Conservation (phyloP, 1,140 invertebrate genomes). For the Lordiphosa stackelbergi region DNA sequence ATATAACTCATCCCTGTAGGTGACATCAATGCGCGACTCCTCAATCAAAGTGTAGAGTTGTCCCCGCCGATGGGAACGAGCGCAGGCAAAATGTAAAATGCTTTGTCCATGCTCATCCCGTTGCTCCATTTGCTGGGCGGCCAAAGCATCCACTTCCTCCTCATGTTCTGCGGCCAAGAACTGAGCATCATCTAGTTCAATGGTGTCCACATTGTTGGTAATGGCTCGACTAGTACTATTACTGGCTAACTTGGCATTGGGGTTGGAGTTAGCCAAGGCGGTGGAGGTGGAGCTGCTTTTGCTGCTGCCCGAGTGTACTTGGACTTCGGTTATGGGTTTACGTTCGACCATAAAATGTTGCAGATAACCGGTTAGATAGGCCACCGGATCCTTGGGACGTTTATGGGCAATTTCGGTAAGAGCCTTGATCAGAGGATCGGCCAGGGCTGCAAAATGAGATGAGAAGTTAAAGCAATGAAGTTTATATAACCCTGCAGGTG, state of each 20-base stretch:
- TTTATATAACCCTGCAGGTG: too few relatives aligned
- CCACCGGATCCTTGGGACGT: slow-evolving; percentile 88
- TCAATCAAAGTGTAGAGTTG: slow-evolving; percentile 86
- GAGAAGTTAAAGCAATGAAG: too few relatives aligned
- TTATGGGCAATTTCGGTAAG: slow-evolving; percentile 89
- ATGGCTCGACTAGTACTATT: slow-evolving; percentile 25
- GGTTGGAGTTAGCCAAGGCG: slow-evolving; percentile 25
- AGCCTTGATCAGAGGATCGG: slow-evolving; percentile 91
- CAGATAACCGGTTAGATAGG: slow-evolving; percentile 88
- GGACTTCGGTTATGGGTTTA: slow-evolving; percentile 47
- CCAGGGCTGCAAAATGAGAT: slow-evolving; percentile 82
- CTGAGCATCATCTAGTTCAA: slow-evolving; percentile 39
- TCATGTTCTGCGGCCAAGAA: slow-evolving; percentile 30
- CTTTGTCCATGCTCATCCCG: slow-evolving; percentile 90
- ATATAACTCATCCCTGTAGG: slow-evolving; percentile 88
- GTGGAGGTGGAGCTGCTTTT: slow-evolving; percentile 57
- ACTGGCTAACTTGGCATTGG: slow-evolving; percentile 6
- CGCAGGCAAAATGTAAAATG: slow-evolving; percentile 91
- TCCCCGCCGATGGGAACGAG: slow-evolving; percentile 85
- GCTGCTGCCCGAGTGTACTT: slow-evolving; percentile 55
- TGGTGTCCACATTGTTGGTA: slow-evolving; percentile 35
- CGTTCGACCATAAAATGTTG: slow-evolving; percentile 81
- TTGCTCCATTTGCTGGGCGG: slow-evolving; percentile 60
- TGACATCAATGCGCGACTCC: slow-evolving; percentile 87
- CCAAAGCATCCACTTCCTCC: slow-evolving; percentile 38